Conservation (phyloP, 2,888 invertebrate genomes). For the Plutella xylostella region DNA sequence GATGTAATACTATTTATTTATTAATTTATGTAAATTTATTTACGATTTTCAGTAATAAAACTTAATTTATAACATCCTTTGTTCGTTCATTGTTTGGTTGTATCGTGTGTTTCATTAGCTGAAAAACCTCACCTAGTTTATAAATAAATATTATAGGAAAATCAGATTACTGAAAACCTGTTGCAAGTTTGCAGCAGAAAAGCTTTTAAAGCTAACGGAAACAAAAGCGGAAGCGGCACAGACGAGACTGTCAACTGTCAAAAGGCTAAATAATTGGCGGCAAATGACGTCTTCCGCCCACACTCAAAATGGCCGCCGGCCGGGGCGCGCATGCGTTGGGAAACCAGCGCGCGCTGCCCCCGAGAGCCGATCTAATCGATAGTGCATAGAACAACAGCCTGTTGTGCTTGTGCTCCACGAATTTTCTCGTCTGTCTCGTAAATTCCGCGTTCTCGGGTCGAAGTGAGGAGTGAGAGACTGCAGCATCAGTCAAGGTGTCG, state of each 20-base stretch:
- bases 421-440: slow-evolving; percentile 28
- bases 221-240: background rate
- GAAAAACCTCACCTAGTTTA: background rate
- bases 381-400: slow-evolving; percentile 59
- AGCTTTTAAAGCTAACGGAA: too few species aligned
- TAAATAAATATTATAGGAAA: too few species aligned
- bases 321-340: slow-evolving; percentile 21
- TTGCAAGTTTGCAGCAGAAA: too few species aligned
- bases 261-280: slow-evolving; percentile 24
- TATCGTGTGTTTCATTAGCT: background rate
- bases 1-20: slow-evolving; percentile 66
- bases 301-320: slow-evolving; percentile 28
- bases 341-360: slow-evolving; percentile 30
- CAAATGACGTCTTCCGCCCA: slow-evolving; percentile 56
- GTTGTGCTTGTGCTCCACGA: slow-evolving; percentile 27
- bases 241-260: slow-evolving; percentile 17
- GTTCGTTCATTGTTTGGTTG: background rate
- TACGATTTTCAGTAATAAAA: slow-evolving; percentile 70
- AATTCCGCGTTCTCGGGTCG: slow-evolving; percentile 28
- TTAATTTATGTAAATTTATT: slow-evolving; percentile 69
- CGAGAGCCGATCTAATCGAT: slow-evolving; percentile 47
- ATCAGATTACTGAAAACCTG: too few species aligned
- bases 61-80: slow-evolving; percentile 56
- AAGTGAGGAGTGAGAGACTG: too few species aligned
- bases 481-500: slow-evolving; percentile 51